Percentiles rank a stretch among this genome's conserved stretches.
Conservation (phyloP, 2,797 vertebrate species). For the Mus caroli region DNA sequence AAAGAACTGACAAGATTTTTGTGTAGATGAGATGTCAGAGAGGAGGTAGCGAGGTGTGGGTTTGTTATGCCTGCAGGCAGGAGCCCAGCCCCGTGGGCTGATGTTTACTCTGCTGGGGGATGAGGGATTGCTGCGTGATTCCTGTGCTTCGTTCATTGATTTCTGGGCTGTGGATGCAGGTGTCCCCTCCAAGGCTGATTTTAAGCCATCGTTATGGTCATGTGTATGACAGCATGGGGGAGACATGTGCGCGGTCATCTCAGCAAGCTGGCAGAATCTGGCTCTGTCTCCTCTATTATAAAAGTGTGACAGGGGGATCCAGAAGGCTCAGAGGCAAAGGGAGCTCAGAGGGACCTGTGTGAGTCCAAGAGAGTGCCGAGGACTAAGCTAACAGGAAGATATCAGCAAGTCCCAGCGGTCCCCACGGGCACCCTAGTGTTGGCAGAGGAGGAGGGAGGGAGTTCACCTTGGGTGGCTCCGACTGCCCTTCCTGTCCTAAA, state of each 20-base stretch:
- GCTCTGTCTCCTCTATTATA: not conserved
- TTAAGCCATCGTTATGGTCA: not conserved
- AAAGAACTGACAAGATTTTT: not conserved
- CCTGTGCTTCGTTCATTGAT: not conserved
- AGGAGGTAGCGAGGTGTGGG: too few relatives aligned
- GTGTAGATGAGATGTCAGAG: slow-evolving; percentile 5
- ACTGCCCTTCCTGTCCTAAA: not conserved
- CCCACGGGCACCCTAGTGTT: not conserved
- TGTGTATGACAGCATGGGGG: not conserved
- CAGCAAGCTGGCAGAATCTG: not conserved
- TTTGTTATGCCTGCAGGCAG: not conserved
- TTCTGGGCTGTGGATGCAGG: not conserved
- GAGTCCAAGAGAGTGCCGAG: not conserved
- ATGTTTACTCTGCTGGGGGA: not conserved
- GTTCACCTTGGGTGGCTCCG: not conserved
- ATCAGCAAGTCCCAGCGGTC: not conserved
- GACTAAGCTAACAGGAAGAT: not conserved
- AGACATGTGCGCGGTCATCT: not conserved
- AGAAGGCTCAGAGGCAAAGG: not conserved
- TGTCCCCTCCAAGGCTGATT: not conserved
- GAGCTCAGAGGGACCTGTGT: not conserved
- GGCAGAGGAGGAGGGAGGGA: not conserved
- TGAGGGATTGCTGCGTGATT: not conserved
- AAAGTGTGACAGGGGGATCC: slow-evolving; percentile 32
- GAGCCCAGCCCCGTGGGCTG: not conserved